Conservation (phyloP, 2,888 invertebrate species). For the Lasioglossum calceatum region DNA sequence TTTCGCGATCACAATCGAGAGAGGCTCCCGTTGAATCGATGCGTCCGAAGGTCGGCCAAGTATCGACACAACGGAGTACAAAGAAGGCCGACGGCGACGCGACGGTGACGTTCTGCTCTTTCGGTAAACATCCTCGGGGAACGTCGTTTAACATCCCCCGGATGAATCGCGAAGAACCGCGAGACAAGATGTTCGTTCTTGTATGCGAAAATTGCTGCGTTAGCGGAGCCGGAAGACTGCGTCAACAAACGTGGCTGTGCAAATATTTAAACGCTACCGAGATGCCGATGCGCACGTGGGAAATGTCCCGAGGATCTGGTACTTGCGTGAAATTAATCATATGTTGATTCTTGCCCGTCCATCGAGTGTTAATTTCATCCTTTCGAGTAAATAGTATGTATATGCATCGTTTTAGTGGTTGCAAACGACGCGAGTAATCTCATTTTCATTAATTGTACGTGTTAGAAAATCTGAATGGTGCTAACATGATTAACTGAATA, state of each 20-base stretch:
- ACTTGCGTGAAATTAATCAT: background rate
- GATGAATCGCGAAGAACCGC: background rate
- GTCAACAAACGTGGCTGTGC: background rate
- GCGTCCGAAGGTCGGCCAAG: slow-evolving; percentile 6
- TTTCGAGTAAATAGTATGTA: background rate
- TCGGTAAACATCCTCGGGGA: slow-evolving; percentile 7
- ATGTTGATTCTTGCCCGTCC: too few species aligned
- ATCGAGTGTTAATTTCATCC: too few species aligned
- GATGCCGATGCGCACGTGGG: background rate
- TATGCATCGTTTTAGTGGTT: background rate
- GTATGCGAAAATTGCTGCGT: background rate
- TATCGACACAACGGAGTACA: background rate
- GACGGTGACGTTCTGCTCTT: background rate
- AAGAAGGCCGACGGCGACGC: background rate
- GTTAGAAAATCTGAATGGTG: too few species aligned
- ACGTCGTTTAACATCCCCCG: background rate
- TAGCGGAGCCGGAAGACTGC: background rate
- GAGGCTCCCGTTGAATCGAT: slow-evolving; percentile 14
- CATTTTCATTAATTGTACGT: too few species aligned
- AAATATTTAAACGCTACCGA: background rate
- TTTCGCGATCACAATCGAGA: slow-evolving; percentile 36
- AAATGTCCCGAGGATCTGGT: background rate
- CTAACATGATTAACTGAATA: too few species aligned
- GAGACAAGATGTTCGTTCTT: background rate
- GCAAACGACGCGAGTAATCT: background rate